Evolutionary conservation across 1,140 invertebrate genomes (phyloP), one percentile per base, ranked within the genome.

Genomic region (Cyclina sinensis): DNA sequence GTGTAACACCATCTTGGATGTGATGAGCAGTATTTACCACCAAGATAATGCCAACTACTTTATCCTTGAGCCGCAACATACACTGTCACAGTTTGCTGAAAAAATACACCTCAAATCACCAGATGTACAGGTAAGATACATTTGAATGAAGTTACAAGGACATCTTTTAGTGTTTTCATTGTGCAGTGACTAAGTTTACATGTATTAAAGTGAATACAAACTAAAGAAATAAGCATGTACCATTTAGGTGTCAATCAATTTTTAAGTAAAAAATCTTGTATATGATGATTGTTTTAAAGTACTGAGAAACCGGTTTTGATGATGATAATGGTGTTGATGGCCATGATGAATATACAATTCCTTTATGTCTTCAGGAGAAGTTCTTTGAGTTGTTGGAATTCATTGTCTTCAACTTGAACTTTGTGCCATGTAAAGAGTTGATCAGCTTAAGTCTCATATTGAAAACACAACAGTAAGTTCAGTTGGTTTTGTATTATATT

Each of bases 11-110:
- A 98, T 99, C 89, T 96, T 99, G 74, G 99, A 99, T 94, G 98
- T 98, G 1, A 99, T 99, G 94, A 99, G 98, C 18, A 98, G 98
- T 90, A 98, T 99, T 18, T 99, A 99, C 95, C 98, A 99, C 95
- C 98, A 99, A 30, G 99, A 99, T 95, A 98, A 98, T 95, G 98
- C 98, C 24, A 99, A 99, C 96, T 99, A 99, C 96, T 99, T 99
- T 95, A 99, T 99, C 92, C 96, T 99, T 0, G 99, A 99, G 95
- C 97, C 98, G 91, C 98, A 99, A 95, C 98, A 99, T 94, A 99
- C 99, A 5, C 96, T 99, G 12, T 98, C 98, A 91, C 98, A 99
- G 95, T 99, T 99, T 96, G 98, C 98, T 1, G 99, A 99, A 94
- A 98, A 98, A 94, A 99, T 99, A 91, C 97, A 99, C 92, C 95